Percentiles rank a stretch among this genome's conserved stretches.
phyloP scores from a whole-genome alignment of 2,113 vertebrate species.

The Hiodon alosoides region DNA sequence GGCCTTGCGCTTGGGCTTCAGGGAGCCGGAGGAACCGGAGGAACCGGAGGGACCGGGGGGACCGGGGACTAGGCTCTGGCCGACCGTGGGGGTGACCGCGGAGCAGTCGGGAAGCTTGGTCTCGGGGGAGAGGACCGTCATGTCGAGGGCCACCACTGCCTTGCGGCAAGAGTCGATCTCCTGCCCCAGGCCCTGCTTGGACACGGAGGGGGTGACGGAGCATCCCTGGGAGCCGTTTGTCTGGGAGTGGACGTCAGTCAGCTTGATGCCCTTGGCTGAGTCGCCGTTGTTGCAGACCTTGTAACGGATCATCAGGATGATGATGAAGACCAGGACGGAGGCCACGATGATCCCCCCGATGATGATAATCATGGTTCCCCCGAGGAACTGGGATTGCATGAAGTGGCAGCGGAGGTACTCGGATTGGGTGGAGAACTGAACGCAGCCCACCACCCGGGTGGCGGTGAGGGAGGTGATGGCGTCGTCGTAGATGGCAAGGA shows the following conservation, averaged over 20 bases:
- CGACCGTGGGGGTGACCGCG: conserved; percentile 78
- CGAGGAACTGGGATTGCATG: conserved; percentile 98
- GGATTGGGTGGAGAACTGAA: conserved; percentile 91
- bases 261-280: conserved; percentile 82
- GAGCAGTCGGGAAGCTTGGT: conserved; percentile 75
- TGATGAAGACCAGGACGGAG: conserved; percentile 95
- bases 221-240: conserved; percentile 88
- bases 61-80: conserved; percentile 81
- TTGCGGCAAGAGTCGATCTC: conserved; percentile 75
- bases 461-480: conserved; percentile 91
- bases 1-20: conserved; percentile 75
- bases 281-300: conserved; percentile 89
- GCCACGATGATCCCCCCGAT: conserved; percentile 98
- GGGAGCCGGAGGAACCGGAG: conserved; percentile 65
- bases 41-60: conserved; percentile 65
- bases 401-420: conserved; percentile 96
- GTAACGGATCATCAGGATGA: conserved; percentile 98
- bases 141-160: conserved; percentile 42
- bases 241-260: conserved; percentile 90
- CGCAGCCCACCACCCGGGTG: conserved; percentile 90
- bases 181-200: conserved; percentile 82
- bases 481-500: conserved; percentile 94
- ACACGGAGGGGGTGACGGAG: conserved; percentile 74
- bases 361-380: conserved; percentile 97
- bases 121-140: conserved; percentile 53